phyloP scores from a whole-genome alignment of 2,888 invertebrate genomes.

The Sarcophaga caerulescens region DNA sequence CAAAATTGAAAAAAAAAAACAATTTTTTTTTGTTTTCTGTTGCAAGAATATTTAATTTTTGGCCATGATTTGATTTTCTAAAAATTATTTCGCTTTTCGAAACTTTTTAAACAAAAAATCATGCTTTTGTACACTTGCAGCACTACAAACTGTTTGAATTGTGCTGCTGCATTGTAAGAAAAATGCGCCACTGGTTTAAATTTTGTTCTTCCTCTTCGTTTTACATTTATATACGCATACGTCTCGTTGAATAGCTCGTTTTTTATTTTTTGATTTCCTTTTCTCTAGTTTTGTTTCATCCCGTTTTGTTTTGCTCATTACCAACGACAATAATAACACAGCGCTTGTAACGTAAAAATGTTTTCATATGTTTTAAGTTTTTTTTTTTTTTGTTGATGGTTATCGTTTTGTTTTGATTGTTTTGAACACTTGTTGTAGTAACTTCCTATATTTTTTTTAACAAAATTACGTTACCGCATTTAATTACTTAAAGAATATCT shows the following conservation, averaged over 20 bases:
- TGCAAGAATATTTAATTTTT: not conserved
- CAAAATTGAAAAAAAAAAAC: not conserved
- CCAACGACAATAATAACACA: not conserved
- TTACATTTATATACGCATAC: slow-evolving; percentile 13
- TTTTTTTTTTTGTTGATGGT: too few species aligned
- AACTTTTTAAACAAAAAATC: slow-evolving; percentile 54
- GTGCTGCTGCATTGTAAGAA: slow-evolving; percentile 25
- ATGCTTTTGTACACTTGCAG: slow-evolving; percentile 38
- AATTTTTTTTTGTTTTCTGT: slow-evolving; percentile 10
- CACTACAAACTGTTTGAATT: slow-evolving; percentile 22
- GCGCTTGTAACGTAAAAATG: slow-evolving; percentile 1
- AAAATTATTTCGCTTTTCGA: slow-evolving; percentile 9
- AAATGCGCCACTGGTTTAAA: slow-evolving; percentile 39
- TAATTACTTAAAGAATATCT: not conserved
- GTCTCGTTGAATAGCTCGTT: slow-evolving; percentile 10
- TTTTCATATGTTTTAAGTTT: not conserved
- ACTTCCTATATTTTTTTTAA: slow-evolving; percentile 28
- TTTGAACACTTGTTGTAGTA: slow-evolving; percentile 57
- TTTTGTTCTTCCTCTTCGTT: slow-evolving; percentile 36
- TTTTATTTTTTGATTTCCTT: slow-evolving; percentile 19
- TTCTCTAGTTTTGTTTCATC: not conserved
- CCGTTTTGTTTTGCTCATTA: slow-evolving; percentile 11
- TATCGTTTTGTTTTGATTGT: slow-evolving; percentile 13
- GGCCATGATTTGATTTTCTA: slow-evolving; percentile 53
- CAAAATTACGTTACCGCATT: slow-evolving; percentile 41